Evolutionary conservation across 2,113 vertebrate genomes (phyloP).

Genomic region (Lepisosteus oculatus): DNA sequence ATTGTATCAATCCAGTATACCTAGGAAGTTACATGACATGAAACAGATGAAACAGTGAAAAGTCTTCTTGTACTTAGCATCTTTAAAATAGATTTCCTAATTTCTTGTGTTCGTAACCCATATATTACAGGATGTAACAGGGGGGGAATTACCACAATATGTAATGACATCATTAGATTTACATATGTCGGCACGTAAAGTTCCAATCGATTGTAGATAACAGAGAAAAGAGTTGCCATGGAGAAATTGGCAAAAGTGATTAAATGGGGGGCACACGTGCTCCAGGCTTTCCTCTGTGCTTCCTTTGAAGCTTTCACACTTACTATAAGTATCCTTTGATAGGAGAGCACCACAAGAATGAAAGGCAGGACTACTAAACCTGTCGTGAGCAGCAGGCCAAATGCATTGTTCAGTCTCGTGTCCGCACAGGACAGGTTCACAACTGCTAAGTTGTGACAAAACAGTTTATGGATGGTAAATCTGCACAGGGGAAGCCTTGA

Average conservation of each 20-base stretch:
- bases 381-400: not conserved
- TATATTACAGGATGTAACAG: slow-evolving; percentile 48
- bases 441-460: slow-evolving; percentile 4
- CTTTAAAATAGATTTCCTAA: slow-evolving; percentile 35
- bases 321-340: slow-evolving; percentile 39
- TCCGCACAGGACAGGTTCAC: not conserved
- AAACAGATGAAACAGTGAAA: not conserved
- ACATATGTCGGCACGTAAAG: slow-evolving; percentile 23
- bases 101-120: slow-evolving; percentile 42
- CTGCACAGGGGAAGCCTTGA: not conserved
- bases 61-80: slow-evolving; percentile 23
- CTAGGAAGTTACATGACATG: no score
- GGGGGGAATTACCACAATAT: slow-evolving; percentile 44
- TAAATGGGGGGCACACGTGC: slow-evolving; percentile 45
- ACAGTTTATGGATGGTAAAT: not conserved
- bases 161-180: slow-evolving; percentile 37
- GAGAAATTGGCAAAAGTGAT: slow-evolving; percentile 48
- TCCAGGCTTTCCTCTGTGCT: slow-evolving; percentile 39
- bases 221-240: slow-evolving; percentile 38
- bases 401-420: not conserved
- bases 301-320: slow-evolving; percentile 38
- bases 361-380: not conserved
- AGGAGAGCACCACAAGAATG: slow-evolving; percentile 37
- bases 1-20: no score
- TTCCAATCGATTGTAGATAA: slow-evolving; percentile 43